phyloP scores from a whole-genome alignment of 2,797 vertebrate species.

The Smutsia gigantea region DNA sequence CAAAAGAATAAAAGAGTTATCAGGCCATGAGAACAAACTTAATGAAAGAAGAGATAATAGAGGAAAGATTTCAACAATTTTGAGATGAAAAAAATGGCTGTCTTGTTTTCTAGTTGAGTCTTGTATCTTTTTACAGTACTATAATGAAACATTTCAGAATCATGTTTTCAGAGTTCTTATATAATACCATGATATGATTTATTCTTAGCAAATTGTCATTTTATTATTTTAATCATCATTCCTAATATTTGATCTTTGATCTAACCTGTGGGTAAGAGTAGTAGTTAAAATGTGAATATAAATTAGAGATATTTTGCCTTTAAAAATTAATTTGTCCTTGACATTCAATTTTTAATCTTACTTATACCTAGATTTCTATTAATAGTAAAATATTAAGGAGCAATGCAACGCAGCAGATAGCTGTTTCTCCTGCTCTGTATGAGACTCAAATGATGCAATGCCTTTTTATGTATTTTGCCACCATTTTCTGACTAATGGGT shows the following conservation, averaged over 20 bases:
- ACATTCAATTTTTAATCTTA: not conserved
- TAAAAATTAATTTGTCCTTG: not conserved
- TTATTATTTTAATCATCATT: not conserved
- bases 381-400: not conserved
- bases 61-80: not conserved
- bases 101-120: not conserved
- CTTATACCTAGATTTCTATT: not conserved
- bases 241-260: not conserved
- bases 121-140: not conserved
- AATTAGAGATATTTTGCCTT: not conserved
- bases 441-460: not conserved
- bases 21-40: not conserved
- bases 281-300: conserved; percentile 1
- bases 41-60: not conserved
- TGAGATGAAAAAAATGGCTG: not conserved
- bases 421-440: not conserved
- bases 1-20: not conserved
- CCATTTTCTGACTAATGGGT: not conserved
- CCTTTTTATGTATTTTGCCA: not conserved
- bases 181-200: not conserved
- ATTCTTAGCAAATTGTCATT: not conserved
- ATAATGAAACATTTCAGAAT: conserved; percentile 4
- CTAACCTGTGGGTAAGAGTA: not conserved
- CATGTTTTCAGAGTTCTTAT: conserved; percentile 3
- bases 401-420: not conserved